Conservation (phyloP, 1,140 invertebrate species). For the Trichonephila inaurata region DNA sequence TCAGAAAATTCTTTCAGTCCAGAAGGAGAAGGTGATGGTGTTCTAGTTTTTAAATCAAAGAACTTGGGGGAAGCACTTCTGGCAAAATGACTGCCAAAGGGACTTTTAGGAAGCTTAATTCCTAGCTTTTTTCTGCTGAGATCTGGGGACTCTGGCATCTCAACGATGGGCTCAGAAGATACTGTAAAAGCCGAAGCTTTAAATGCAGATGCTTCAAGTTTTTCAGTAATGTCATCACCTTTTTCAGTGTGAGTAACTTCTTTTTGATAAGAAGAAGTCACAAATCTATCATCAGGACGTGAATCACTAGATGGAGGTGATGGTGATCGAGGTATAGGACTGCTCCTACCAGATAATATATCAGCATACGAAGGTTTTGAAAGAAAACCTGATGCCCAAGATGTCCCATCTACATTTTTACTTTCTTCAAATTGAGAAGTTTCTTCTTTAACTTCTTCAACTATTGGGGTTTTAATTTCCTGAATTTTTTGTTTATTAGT, state of each 20-base stretch:
- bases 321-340: constrained; percentile 60
- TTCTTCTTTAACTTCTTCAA: neutral
- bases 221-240: constrained; percentile 65
- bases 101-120: constrained; percentile 54
- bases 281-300: constrained; percentile 18
- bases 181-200: constrained; percentile 28
- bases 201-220: constrained; percentile 69
- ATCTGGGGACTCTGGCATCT: constrained; percentile 64
- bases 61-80: constrained; percentile 66
- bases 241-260: constrained; percentile 57
- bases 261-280: constrained; percentile 72
- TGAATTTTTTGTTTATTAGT: constrained; percentile 20
- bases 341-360: constrained; percentile 66
- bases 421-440: neutral
- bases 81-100: constrained; percentile 56
- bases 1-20: constrained; percentile 68
- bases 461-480: constrained; percentile 1
- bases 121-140: neutral
- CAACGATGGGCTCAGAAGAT: constrained; percentile 56
- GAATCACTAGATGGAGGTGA: neutral
- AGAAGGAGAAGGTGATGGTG: constrained; percentile 33
- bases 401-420: constrained; percentile 40
- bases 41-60: constrained; percentile 69
- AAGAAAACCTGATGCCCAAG: constrained; percentile 74
- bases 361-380: constrained; percentile 77